Evolutionary conservation across 2,797 vertebrate genomes (phyloP), one percentile per base, ranked within the genome.

Genomic region (Periophthalmus magnuspinnatus): DNA sequence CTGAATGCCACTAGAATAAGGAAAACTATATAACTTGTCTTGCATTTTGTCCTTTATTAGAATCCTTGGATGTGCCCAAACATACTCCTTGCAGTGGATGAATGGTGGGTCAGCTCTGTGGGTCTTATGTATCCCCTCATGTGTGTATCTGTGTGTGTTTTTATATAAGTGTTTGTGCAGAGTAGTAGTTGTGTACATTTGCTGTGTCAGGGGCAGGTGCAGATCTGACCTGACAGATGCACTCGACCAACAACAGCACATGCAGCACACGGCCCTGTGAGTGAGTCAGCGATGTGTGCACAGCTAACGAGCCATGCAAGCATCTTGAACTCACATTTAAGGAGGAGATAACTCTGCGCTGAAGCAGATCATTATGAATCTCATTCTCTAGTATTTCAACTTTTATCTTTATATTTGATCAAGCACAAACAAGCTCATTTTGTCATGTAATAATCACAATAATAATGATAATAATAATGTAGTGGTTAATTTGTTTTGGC

Each of bases 181-280:
- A 32, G 55, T 28, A 5, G 54, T 55, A 56, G 24, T 57, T 28
- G 70, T 34, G n/a, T 79, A 73, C 88, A 88, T 90, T 85, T 92
- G 90, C 86, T 85, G 88, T 83, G 90, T 91, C 88, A 90, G 89
- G 83, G 84, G 90, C 92, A 93, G 92, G 92, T 93, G 93, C 83
- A 79, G 90, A 90, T 91, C 85, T 86, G 78, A 82, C 81, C 78
- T 77, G 81, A 89, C 85, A 88, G 86, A 86, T 88, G 86, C 72
- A 76, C 72, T 50, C 72, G 52, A 86, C 74, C 75, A 85, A 83
- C 82, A 87, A 87, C 85, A 86, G 84, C 85, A 90, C 85, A 85
- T 88, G 83, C 68, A 72, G 57, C 60, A 74, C 62, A 71, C 69
- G 59, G 38, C 41, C 65, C 47, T 34, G 45, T 65, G 10, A 19